Base-by-base conservation (phyloP, 2,797 vertebrate species). In the Chromobotia macracanthus region DNA sequence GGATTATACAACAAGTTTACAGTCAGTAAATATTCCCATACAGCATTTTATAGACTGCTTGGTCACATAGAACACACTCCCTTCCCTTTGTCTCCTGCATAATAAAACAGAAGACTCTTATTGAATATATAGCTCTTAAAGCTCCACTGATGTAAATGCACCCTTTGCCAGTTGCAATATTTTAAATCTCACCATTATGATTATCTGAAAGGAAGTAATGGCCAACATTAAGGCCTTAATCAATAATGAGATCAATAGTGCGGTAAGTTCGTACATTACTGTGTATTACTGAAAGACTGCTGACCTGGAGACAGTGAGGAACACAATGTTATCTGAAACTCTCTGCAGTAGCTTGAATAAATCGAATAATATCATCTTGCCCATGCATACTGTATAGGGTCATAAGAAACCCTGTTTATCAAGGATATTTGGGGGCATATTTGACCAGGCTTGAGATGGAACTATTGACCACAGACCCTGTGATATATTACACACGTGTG, bases 211-310 rank as follows among this genome's bases (percentile, higher is more conserved):
- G 28, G 5, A 70, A 63, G 28, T 41, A 70, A 71, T 25, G 67
- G 21, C 28, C 10, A 44, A 5, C 41, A 38, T 77, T 19, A 72
- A 77, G 46, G 38, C 41, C 18, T 23, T 53, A 25, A 79, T 81
- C 58, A 25, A 78, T 72, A 73, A 19, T 31, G 41, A 55, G 35
- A 81, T 81, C 76, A 81, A 76, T 81, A 64, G 5, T 28, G 55
- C 18, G 73, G 31, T 55, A 58, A 65, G 10, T n/a, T 77, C 44
- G 1, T 51, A 50, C 65, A 51, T 61, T 61, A 76, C 61, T 12
- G 23, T 58, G 11, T 23, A 58, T 23, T 58, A 41, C 61, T 61
- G 58, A 28, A 28, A 61, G 58, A 64, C 18, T 5, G 66, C 56
- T 21, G 75, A 48, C 16, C 19, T 68, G 23, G 35, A 55, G 60